phyloP scores from a whole-genome alignment of 2,888 invertebrate genomes.

The Cancer borealis region DNA sequence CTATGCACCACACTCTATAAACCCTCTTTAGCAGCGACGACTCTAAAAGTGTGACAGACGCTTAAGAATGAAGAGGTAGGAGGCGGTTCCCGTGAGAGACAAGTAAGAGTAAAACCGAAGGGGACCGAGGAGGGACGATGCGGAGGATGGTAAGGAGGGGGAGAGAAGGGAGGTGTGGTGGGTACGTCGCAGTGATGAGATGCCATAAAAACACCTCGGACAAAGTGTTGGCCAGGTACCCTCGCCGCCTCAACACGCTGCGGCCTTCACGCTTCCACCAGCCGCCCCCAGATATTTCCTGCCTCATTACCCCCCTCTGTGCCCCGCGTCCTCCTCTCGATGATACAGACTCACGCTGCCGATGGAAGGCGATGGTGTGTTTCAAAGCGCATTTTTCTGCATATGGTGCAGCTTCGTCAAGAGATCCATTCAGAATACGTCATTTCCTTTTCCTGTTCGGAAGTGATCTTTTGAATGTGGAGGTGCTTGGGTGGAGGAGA shows the following conservation, averaged over 20 bases:
- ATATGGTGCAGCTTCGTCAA: conserved; percentile 13
- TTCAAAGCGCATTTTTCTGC: neutral
- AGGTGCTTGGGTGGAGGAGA: neutral
- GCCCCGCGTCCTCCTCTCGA: neutral
- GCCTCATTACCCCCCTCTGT: conserved; percentile 53
- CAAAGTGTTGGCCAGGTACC: conserved; percentile 66
- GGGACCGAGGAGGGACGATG: neutral
- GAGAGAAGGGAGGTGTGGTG: neutral
- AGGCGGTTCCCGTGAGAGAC: conserved; percentile 29
- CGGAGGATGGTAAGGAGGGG: neutral
- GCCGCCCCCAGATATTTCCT: conserved; percentile 48
- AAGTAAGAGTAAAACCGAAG: conserved; percentile 28
- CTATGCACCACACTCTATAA: conserved; percentile 52
- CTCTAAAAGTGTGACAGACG: conserved; percentile 47
- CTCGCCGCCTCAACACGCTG: conserved; percentile 57
- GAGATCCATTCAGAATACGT: conserved; percentile 37
- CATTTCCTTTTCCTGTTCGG: conserved; percentile 34
- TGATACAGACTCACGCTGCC: neutral
- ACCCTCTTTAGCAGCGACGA: conserved; percentile 52
- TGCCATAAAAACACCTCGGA: conserved; percentile 71
- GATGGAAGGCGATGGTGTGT: neutral
- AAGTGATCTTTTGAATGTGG: conserved; percentile 31
- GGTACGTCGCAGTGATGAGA: conserved; percentile 39
- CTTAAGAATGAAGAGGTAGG: conserved; percentile 30
- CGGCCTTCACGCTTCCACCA: conserved; percentile 58